phyloP scores from a whole-genome alignment of 2,113 vertebrate genomes.

The Hippotragus niger region DNA sequence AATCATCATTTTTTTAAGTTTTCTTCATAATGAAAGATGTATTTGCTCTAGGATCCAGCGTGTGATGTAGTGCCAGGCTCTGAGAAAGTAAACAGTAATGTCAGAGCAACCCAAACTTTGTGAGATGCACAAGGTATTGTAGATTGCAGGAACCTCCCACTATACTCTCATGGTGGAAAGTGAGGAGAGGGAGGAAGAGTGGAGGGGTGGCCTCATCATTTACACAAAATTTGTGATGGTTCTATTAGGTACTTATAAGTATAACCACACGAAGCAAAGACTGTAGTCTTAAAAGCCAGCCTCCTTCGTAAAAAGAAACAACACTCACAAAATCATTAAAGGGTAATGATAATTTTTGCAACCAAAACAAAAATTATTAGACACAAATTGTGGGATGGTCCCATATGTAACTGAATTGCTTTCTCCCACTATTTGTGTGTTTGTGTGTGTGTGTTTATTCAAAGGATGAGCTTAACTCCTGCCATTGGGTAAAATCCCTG shows the following conservation, averaged over 20 bases:
- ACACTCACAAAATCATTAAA: background rate
- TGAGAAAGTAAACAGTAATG: background rate
- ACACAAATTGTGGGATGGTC: accelerated
- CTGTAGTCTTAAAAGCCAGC: background rate
- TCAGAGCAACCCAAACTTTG: background rate
- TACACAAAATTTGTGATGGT: background rate
- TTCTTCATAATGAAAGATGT: background rate
- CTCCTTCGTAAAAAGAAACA: background rate
- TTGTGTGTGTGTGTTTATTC: background rate
- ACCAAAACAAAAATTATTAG: background rate
- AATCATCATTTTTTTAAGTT: background rate
- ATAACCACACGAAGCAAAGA: background rate
- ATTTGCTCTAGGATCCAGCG: background rate
- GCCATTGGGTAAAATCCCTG: no score
- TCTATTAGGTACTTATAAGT: background rate
- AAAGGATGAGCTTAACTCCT: background rate
- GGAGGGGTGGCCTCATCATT: background rate
- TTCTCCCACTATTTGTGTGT: background rate
- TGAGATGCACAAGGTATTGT: accelerated
- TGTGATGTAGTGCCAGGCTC: background rate
- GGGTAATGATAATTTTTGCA: background rate
- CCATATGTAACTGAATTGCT: background rate
- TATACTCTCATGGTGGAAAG: accelerated
- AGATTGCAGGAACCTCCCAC: accelerated
- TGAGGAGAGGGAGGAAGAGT: background rate